These are phyloP conservation scores for Podarcis siculus DNA, from an alignment of 2,797 vertebrate genomes.

Conservation along the genomic window DNA sequence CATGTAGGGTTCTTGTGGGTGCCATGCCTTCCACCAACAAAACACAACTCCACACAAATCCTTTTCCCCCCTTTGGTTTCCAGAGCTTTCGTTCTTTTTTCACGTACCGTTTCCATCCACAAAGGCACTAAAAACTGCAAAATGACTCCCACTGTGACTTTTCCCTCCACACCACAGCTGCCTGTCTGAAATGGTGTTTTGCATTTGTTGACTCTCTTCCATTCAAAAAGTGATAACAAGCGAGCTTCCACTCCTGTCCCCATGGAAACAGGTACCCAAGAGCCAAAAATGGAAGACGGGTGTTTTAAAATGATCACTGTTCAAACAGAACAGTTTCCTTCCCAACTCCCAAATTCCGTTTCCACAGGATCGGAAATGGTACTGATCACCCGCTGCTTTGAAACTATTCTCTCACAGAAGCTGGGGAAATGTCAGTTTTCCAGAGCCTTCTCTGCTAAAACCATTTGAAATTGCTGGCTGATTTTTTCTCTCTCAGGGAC, in stretches of 20 bases:
- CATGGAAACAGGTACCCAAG: constrained; percentile 56
- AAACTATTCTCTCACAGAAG: constrained; percentile 48
- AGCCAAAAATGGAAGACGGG: constrained; percentile 55
- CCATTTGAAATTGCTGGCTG: not conserved
- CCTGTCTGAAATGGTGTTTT: constrained; percentile 48
- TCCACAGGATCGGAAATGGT: constrained; percentile 63
- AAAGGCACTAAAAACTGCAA: not conserved
- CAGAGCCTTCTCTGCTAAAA: constrained; percentile 17
- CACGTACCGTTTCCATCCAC: not conserved
- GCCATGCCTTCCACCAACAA: not conserved
- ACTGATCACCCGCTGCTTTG: constrained; percentile 47
- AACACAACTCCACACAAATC: not conserved
- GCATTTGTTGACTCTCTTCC: constrained; percentile 42
- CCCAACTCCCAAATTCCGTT: constrained; percentile 5
- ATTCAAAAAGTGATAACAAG: constrained; percentile 53
- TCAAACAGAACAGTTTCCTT: constrained; percentile 9
- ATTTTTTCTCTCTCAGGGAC: constrained; percentile 19
- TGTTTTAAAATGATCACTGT: constrained; percentile 58
- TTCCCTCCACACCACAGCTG: constrained; percentile 30
- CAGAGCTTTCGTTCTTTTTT: not conserved
- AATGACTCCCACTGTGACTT: not conserved
- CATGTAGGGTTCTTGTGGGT: not conserved
- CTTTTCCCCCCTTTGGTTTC: not conserved
- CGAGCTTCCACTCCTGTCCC: constrained; percentile 47
- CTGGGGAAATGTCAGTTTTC: constrained; percentile 36